Conservation (phyloP, 2,888 invertebrate genomes). For the Diachrysia chrysitis region DNA sequence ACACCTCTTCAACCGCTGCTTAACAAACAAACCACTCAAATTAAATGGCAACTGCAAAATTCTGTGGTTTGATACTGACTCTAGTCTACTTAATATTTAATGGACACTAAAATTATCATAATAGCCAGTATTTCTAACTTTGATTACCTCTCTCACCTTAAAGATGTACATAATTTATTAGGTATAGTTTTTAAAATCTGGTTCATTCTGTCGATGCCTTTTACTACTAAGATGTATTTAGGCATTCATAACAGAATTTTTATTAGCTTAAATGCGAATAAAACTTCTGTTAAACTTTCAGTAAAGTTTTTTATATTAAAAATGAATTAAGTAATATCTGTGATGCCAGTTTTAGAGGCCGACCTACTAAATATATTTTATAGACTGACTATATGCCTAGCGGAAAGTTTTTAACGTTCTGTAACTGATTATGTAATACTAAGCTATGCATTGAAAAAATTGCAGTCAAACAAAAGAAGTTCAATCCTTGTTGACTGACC, state of each 20-base stretch:
- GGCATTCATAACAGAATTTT: neutral
- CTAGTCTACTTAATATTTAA: slow-evolving; percentile 22
- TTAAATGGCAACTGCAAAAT: slow-evolving; percentile 19
- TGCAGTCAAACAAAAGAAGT: neutral
- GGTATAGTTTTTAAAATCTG: slow-evolving; percentile 13
- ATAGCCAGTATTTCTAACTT: neutral
- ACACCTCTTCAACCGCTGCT: slow-evolving; percentile 68
- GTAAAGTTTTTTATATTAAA: too few species aligned
- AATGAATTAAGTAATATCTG: neutral
- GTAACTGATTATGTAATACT: neutral
- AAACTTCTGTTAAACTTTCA: too few species aligned
- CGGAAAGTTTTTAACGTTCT: neutral
- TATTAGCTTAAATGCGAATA: too few species aligned
- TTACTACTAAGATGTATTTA: neutral
- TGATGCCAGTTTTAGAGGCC: neutral
- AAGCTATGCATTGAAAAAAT: too few species aligned
- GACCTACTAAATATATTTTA: neutral
- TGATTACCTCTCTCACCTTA: neutral
- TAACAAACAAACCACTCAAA: slow-evolving; percentile 58
- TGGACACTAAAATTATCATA: slow-evolving; percentile 9
- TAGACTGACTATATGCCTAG: neutral
- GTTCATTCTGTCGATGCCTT: neutral
- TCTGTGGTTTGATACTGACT: slow-evolving; percentile 13
- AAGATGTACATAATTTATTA: slow-evolving; percentile 30
- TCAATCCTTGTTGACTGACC: too few species aligned